Evolutionary conservation across 2,888 invertebrate genomes (phyloP), one percentile per base, ranked within the genome.

Genomic region (Leucophenga maculata): DNA sequence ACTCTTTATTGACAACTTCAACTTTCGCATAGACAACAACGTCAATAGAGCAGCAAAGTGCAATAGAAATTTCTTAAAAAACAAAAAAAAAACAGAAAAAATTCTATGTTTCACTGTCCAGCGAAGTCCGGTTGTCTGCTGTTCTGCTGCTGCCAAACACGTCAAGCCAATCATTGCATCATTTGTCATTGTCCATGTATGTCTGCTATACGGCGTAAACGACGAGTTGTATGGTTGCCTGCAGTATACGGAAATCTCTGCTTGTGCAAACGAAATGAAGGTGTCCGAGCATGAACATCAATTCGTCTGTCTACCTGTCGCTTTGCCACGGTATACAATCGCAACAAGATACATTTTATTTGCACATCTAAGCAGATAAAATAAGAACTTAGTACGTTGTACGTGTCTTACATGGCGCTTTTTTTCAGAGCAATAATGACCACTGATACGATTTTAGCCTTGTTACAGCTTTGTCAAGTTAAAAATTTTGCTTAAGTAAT

Each of bases 151-250:
- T 68, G 70, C 31, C 66, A 54, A 18, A 66, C 74, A 70, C 81
- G 83, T 78, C 79, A 75, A 60, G 83, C 79, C 83, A 79, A 83
- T 79, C 83, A 81, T 80, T 83, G 79, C 74, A 80, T 80, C 80
- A 80, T 80, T 80, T 83, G 80, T 80, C 82, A 77, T 81, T 73
- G 75, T 16, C 31, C 6, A 18, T 60, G 60, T 20, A 39, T 55
- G 20, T 54, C 14, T 18, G 32, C 8, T 18, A 31, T 39, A 13
- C 39, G 9, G 9, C 9, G 16, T 31, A 60, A 60, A 13, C 26
- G 31, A 59, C 31, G 8, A 32, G 9, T 31, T 31, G 32, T 59
- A 26, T 8, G 16, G 59, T 31, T 31, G 32, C 8, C 31, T 32
- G 32, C 54, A 18, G 54, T 32, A 26, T 26, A 26, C 26, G 39